Evolutionary conservation across 2,888 invertebrate genomes (phyloP), one percentile per base, ranked within the genome.

Genomic region (Hanleya hanleyi): DNA sequence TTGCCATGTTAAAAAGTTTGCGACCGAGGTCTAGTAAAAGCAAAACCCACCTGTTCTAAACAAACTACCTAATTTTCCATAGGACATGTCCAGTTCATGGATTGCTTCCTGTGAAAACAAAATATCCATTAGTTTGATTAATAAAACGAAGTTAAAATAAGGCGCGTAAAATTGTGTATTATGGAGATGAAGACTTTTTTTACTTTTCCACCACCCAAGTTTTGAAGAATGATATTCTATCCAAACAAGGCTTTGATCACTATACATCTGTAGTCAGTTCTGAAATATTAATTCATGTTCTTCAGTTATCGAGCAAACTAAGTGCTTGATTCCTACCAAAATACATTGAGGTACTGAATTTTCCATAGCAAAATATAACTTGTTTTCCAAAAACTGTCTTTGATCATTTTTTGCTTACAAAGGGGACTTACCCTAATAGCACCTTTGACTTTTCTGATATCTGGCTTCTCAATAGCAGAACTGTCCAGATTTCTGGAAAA

Each of bases 31-130:
- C n/a, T n/a, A n/a, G n/a, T n/a, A n/a, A n/a, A n/a, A n/a, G n/a
- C n/a, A n/a, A n/a, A n/a, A 78, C 84, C 77, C 78, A 89, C 89
- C 90, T 83, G 91, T 91, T 74, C 99, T 93, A 92, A 99, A 99
- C 41, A 99, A 92, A 68, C 97, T 98, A 18, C 99, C 99, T 92
- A 99, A 94, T 94, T 98, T 96, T 70, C 99, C 99, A 91, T 99
- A 99, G 0, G 97, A 94, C 92, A 98, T 94, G 91, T 99, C 99
- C 97, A 99, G 98, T 92, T 98, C 96, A 92, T 98, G 98, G 6
- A 97, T 97, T n/a, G 97, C 97, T 91, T 97, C 96, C 91, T 92
- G 83, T 67, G 35, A 51, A 70, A 62, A n/a, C 41, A 71, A 65
- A 15, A 51, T 36, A 22, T n/a, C 7, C 6, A 22, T n/a, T 51